These are phyloP conservation scores for Neodon shergylaensis DNA, from an alignment of 2,113 vertebrate species.

Conservation along the genomic window DNA sequence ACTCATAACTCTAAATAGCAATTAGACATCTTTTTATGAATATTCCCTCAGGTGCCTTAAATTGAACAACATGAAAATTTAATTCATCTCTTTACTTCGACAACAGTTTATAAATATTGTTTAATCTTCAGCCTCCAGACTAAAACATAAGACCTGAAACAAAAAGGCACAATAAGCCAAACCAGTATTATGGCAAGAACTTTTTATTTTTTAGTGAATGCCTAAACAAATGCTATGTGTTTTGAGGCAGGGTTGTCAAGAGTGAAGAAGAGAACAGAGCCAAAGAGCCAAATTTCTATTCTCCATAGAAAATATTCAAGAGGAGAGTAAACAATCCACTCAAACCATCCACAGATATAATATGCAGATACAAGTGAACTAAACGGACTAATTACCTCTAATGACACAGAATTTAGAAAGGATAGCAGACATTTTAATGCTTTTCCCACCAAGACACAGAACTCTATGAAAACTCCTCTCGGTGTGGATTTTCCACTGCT, in stretches of 20 bases:
- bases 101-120: constrained; percentile 32
- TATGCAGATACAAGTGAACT: background rate
- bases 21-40: constrained; percentile 29
- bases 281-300: background rate
- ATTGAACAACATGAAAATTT: constrained; percentile 56
- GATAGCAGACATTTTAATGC: background rate
- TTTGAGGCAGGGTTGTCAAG: background rate
- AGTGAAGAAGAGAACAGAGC: background rate
- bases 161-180: background rate
- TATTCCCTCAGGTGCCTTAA: background rate
- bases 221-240: background rate
- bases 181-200: background rate
- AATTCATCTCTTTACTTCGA: constrained; percentile 31
- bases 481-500: background rate
- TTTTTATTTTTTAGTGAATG: background rate
- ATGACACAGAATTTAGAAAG: background rate
- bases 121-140: constrained; percentile 26
- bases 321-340: background rate
- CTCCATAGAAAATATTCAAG: background rate
- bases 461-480: background rate
- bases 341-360: background rate
- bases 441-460: background rate
- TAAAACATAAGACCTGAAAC: background rate
- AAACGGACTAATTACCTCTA: background rate
- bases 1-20: constrained; percentile 28